phyloP scores from a whole-genome alignment of 2,113 vertebrate genomes.

The Epinephelus moara region DNA sequence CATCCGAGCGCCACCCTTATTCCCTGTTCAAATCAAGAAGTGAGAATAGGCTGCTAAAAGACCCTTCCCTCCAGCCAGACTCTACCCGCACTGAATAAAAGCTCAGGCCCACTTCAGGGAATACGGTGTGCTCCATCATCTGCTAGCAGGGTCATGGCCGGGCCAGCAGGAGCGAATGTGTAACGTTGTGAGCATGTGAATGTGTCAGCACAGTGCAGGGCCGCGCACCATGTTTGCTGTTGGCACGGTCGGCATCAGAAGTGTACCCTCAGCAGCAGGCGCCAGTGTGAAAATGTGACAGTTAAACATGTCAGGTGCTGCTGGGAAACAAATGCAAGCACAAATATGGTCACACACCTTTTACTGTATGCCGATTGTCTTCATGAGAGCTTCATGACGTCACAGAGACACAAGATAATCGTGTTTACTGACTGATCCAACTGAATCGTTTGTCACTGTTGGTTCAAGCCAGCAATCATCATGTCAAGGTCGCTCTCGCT shows the following conservation, averaged over 20 bases:
- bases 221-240: constrained; percentile 26
- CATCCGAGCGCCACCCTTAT: constrained; percentile 50
- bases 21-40: constrained; percentile 72
- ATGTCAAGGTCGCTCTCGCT: neutral
- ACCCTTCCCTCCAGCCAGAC: constrained; percentile 55
- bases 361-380: neutral
- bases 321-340: neutral
- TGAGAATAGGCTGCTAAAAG: constrained; percentile 68
- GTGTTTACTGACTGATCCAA: neutral
- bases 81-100: constrained; percentile 50
- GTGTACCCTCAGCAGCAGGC: constrained; percentile 37
- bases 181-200: constrained; percentile 62
- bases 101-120: constrained; percentile 63
- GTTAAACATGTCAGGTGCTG: constrained; percentile 20
- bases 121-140: constrained; percentile 66
- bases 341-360: neutral
- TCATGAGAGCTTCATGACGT: neutral
- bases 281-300: constrained; percentile 32
- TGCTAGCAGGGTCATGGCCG: constrained; percentile 66
- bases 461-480: neutral
- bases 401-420: neutral
- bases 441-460: neutral
- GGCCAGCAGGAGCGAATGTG: constrained; percentile 63
- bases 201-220: constrained; percentile 45
- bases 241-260: constrained; percentile 13